A percentile compares a stretch with the other conserved stretches of the same genome.
Conservation (phyloP, 2,888 invertebrate genomes). For the Caenorhabditis sp. region DNA sequence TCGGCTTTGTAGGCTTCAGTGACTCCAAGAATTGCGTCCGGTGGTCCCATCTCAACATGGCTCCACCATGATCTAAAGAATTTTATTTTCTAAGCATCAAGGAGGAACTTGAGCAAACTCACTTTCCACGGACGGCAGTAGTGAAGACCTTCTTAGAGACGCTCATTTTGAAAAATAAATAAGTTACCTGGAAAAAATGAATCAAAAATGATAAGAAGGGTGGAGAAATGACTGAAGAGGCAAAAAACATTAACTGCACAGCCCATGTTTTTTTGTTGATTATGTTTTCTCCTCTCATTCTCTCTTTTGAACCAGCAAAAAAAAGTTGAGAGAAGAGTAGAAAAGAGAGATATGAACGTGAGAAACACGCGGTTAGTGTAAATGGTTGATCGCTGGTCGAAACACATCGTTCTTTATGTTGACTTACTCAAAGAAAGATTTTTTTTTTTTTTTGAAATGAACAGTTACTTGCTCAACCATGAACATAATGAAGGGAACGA, state of each 20-base stretch:
- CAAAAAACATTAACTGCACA: constrained; percentile 20
- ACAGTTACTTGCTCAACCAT: neutral
- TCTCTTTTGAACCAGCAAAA: neutral
- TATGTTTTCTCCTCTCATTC: constrained; percentile 15
- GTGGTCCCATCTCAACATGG: constrained; percentile 69
- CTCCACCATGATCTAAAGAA: constrained; percentile 60
- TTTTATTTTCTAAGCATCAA: neutral
- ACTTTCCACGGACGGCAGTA: constrained; percentile 49
- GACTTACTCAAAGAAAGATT: neutral
- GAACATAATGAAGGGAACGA: too few species aligned
- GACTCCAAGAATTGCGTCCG: constrained; percentile 84
- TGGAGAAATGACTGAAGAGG: constrained; percentile 11
- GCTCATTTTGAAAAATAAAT: constrained; percentile 28
- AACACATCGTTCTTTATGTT: neutral
- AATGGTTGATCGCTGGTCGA: neutral
- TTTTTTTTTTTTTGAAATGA: neutral
- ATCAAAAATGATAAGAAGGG: neutral
- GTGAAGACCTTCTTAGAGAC: constrained; percentile 45
- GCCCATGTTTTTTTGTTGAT: constrained; percentile 15
- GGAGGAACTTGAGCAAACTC: neutral
- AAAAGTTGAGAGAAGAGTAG: constrained; percentile 3
- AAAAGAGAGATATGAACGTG: constrained; percentile 19
- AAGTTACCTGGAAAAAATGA: constrained; percentile 16
- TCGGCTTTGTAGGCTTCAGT: constrained; percentile 89
- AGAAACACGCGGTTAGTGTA: constrained; percentile 31